These are phyloP conservation scores for Schizotus pectinicornis DNA, from an alignment of 2,888 invertebrate species.

Conservation along the genomic window DNA sequence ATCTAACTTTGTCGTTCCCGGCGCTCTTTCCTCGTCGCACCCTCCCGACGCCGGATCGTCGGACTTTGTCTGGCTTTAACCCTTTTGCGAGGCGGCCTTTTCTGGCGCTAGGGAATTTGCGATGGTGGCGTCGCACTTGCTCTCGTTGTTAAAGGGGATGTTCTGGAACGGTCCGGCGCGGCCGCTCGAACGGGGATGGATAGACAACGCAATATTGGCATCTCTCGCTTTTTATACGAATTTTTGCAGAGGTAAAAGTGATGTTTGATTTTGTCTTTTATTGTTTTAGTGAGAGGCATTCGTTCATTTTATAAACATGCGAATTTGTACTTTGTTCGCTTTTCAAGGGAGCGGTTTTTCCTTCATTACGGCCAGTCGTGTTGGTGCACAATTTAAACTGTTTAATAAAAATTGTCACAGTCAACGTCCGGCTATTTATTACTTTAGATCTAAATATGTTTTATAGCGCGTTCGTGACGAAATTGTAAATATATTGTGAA, in stretches of 20 bases:
- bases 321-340: conserved; percentile 6
- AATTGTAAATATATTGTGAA: conserved; percentile 17
- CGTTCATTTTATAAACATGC: conserved; percentile 18
- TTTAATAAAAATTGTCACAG: conserved; percentile 2
- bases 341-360: conserved; percentile 2
- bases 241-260: conserved; percentile 55
- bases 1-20: conserved; percentile 46
- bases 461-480: conserved; percentile 18
- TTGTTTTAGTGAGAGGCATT: conserved; percentile 43
- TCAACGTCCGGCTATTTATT: neutral
- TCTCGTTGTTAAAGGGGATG: conserved; percentile 44
- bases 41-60: neutral
- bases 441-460: conserved; percentile 14
- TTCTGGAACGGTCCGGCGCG: conserved; percentile 19
- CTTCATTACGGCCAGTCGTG: neutral
- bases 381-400: neutral
- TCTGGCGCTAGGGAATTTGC: neutral
- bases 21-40: neutral
- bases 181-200: conserved; percentile 29
- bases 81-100: neutral
- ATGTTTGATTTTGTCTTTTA: conserved; percentile 55
- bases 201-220: conserved; percentile 50
- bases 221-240: conserved; percentile 51
- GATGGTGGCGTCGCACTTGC: conserved; percentile 7
- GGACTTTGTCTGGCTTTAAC: neutral